Evolutionary conservation across 2,888 invertebrate species (phyloP).

Genomic region (Leucozona laternaria): DNA sequence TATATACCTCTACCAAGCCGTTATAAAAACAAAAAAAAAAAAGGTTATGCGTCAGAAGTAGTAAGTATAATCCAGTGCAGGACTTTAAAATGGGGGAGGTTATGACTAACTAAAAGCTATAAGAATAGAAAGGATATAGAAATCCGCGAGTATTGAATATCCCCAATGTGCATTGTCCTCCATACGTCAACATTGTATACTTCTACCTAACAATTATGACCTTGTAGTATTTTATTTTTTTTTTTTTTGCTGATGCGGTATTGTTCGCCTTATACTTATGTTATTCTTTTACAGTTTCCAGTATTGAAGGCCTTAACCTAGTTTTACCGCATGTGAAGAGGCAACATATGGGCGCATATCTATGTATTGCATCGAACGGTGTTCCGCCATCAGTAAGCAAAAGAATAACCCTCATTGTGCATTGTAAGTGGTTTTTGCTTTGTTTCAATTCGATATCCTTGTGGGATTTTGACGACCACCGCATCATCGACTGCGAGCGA

Average conservation of each 20-base stretch:
- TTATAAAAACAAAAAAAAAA: conserved; percentile 32
- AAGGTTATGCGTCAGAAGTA: conserved; percentile 42
- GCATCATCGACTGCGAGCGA: too few species aligned
- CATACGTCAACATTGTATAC: not conserved
- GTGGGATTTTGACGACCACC: not conserved
- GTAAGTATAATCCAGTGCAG: not conserved
- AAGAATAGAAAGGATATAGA: not conserved
- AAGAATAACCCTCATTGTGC: conserved; percentile 92
- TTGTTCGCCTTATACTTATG: conserved; percentile 24
- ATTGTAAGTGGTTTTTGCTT: conserved; percentile 86
- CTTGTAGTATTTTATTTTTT: too few species aligned
- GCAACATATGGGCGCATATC: conserved; percentile 91
- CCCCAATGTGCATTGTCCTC: conserved; percentile 17
- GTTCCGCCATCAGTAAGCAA: conserved; percentile 95
- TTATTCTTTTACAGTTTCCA: conserved; percentile 84
- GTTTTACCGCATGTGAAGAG: conserved; percentile 89
- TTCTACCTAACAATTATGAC: conserved; percentile 7
- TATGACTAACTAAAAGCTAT: not conserved
- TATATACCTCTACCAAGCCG: conserved; percentile 2
- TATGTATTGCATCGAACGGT: conserved; percentile 93
- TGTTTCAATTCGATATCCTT: conserved; percentile 9
- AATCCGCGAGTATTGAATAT: conserved; percentile 37
- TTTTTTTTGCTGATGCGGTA: conserved; percentile 19
- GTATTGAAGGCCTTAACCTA: conserved; percentile 88
- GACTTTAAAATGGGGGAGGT: conserved; percentile 7